A percentile compares a stretch with the other conserved stretches of the same genome.
Conservation (phyloP, 2,113 vertebrate genomes). For the Otis tarda region DNA sequence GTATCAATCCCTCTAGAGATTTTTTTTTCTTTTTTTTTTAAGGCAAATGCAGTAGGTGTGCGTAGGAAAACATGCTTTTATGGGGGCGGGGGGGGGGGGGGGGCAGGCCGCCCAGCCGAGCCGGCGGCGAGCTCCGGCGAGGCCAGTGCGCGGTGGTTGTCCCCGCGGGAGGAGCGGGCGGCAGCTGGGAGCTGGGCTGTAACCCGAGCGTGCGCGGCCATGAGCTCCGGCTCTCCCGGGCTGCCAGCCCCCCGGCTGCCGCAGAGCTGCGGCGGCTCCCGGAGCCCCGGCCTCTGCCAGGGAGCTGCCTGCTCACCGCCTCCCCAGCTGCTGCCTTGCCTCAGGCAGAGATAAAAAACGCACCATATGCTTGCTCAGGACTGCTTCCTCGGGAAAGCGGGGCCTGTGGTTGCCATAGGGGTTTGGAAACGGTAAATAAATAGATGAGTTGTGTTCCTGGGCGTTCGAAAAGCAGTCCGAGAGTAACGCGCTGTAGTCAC, state of each 20-base stretch:
- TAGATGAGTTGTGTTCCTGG: not conserved
- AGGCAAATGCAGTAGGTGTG: not conserved
- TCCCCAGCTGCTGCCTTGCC: not conserved
- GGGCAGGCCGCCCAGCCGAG: not conserved
- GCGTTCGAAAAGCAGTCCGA: not conserved
- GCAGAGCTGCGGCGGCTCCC: not conserved
- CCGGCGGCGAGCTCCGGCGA: not conserved
- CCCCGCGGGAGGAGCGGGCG: not conserved
- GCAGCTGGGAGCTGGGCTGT: slow-evolving; percentile 16
- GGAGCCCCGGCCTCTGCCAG: not conserved
- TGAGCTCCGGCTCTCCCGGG: not conserved
- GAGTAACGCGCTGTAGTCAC: not conserved
- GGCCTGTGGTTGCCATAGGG: not conserved
- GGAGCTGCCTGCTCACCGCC: not conserved
- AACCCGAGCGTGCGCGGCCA: slow-evolving; percentile 6
- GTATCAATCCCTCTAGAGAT: not conserved
- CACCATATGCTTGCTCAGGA: accelerated
- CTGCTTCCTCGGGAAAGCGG: not conserved
- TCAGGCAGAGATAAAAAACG: not conserved
- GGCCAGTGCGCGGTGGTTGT: not conserved
- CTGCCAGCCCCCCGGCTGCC: no score
- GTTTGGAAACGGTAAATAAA: not conserved
- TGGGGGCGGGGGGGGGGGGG: not conserved
- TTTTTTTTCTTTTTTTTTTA: no score
- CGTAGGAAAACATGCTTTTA: accelerated